Conservation (phyloP, 2,797 vertebrate genomes). For the Peromyscus melanophrys region DNA sequence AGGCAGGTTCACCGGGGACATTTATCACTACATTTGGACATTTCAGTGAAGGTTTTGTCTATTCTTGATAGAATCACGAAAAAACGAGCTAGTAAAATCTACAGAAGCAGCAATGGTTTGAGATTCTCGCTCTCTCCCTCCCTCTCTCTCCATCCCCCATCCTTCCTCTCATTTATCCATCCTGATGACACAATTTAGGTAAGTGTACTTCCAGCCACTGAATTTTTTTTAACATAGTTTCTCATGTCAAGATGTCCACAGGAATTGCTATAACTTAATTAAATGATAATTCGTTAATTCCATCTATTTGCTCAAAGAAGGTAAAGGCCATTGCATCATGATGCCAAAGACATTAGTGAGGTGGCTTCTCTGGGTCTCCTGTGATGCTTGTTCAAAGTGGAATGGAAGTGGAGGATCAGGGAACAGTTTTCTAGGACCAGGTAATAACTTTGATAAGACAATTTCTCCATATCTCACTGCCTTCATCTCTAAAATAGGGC, state of each 20-base stretch:
- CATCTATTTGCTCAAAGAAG: not conserved
- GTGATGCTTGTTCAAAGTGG: not conserved
- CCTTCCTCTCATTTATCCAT: not conserved
- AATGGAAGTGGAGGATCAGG: not conserved
- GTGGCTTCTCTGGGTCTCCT: not conserved
- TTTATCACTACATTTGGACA: conserved; percentile 49
- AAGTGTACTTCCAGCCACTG: not conserved
- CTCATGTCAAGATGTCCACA: not conserved
- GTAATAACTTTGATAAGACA: not conserved
- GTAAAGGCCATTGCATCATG: not conserved
- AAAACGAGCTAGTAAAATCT: conserved; percentile 44
- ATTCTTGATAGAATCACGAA: conserved; percentile 50
- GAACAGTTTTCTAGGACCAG: not conserved
- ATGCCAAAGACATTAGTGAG: not conserved
- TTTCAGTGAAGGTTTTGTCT: conserved; percentile 53
- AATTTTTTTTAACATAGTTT: not conserved
- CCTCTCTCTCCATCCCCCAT: not conserved
- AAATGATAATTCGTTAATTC: conserved; percentile 23
- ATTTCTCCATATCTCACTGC: not conserved
- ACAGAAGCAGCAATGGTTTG: not conserved
- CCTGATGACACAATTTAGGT: not conserved
- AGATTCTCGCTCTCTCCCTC: not conserved
- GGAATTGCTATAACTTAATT: conserved; percentile 23
- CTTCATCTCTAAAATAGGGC: conserved; percentile 31
- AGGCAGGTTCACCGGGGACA: conserved; percentile 6